Base-by-base conservation (phyloP, 2,888 invertebrate genomes). In the Sceliomorpha sp. region DNA sequence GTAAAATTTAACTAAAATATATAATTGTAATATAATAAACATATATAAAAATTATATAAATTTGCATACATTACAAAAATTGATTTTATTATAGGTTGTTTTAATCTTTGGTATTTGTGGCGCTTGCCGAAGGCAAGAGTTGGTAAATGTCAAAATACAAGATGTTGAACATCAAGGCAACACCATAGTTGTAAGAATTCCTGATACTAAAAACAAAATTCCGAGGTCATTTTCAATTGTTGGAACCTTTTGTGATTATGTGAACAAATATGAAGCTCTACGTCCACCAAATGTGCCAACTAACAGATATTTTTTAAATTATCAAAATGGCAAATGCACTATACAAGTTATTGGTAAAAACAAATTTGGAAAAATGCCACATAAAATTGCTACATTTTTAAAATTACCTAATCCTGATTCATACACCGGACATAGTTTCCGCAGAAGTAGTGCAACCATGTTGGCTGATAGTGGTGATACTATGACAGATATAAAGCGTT, bases 361-460 rank as follows among this genome's bases (percentile, higher is more conserved):
- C 14, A 72, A 62, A 44, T 68, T 76, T 27, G 59, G 47, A 44
- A 29, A 34, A 32, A 64, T 72, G 56, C 72, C 72, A 8, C 67
- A 63, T 51, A 24, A 70, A 42, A 72, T 76, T 12, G 74, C 75
- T n/a, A 42, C 17, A 14, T 75, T 48, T 51, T 56, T 70, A 34
- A 70, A 72, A 8, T 40, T 76, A 27, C 58, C 64, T 12, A 20
- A 72, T 26, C 47, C 75, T 8, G 44, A 72, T 29, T 27, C 31
- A 5, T 74, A 68, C 56, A 72, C 73, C 10, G 73, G 72, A 10
- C 73, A 75, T 44, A 44, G 36, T 24, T 70, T 75, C 12, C 45
- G 73, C 13, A 51, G 66, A 48, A 64, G 73, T 7, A 72, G 70
- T 5, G 70, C 70, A 26, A 70, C 67, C 5, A 37, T 72, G 27